Base-by-base conservation (phyloP, 2,888 invertebrate species). In the Elegia similella region DNA sequence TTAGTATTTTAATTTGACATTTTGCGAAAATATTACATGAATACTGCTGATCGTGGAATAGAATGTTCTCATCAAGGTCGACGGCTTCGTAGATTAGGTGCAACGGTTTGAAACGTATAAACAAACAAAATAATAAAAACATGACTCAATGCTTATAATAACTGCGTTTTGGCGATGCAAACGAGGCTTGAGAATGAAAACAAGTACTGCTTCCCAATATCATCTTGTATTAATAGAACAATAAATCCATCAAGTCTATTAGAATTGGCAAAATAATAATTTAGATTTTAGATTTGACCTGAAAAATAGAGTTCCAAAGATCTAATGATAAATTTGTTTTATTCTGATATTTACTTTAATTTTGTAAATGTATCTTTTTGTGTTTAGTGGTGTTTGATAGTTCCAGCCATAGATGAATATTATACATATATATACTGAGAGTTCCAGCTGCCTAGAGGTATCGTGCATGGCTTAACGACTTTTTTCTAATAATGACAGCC, bases 31-130 rank as follows among this genome's bases (percentile, higher is more conserved):
- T 73, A 71, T 67, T 67, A 70, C 53, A 59, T 59, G 64, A 68
- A 67, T 68, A 59, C 62, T 63, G 59, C 70, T 65, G 68, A 68
- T 68, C 63, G 58, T 66, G 70, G 69, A 74, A 72, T 69, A 74
- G 70, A 74, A 76, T 70, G 73, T 65, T 60, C 53, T 52, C 52
- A 56, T 69, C 73, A 78, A 81, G 80, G 82, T 64, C 65, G 68
- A 62, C 73, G 55, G 64, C 71, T 70, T 70, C 64, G 61, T 55
- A 66, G 66, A 67, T 72, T 68, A 63, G 61, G 59, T 70, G 64
- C 61, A 66, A 69, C 67, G 64, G 66, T 72, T 69, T 68, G 67
- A 71, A 65, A 70, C 67, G 65, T 67, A 62, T 75, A 75, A 69
- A 68, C 23, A 53, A 42, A 53, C 52, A 42, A 29, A 32, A 50